Evolutionary conservation across 2,888 invertebrate genomes (phyloP).

Genomic region (Dryobota labecula): DNA sequence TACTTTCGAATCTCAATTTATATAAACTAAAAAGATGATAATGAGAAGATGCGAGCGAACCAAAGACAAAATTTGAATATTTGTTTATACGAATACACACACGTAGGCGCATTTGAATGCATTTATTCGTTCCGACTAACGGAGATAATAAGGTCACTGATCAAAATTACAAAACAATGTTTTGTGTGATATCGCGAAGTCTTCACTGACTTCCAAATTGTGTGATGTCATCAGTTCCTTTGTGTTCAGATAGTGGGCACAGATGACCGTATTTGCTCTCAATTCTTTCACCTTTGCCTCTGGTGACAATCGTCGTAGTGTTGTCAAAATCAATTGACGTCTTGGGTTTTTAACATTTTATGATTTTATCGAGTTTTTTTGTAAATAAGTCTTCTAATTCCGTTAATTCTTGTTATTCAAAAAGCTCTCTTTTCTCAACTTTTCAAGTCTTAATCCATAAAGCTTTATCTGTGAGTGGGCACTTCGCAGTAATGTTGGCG

Average conservation of each 20-base stretch:
- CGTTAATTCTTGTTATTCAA: conserved; percentile 4
- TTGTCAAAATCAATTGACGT: conserved; percentile 44
- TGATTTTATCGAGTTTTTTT: background rate
- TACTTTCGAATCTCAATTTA: background rate
- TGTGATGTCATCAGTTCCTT: conserved; percentile 83
- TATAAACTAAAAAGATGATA: background rate
- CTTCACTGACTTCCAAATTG: conserved; percentile 71
- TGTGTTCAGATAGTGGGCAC: conserved; percentile 77
- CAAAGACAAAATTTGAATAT: conserved; percentile 35
- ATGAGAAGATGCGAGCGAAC: background rate
- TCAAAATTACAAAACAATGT: conserved; percentile 76
- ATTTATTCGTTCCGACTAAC: conserved; percentile 61
- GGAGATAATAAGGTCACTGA: conserved; percentile 71
- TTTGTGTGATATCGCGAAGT: conserved; percentile 69
- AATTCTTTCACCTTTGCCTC: conserved; percentile 72
- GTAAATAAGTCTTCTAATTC: conserved; percentile 24
- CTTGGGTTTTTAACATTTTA: conserved; percentile 18
- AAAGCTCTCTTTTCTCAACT: conserved; percentile 6
- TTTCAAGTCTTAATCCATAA: conserved; percentile 9
- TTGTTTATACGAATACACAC: conserved; percentile 32
- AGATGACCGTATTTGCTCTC: conserved; percentile 76
- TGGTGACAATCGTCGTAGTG: conserved; percentile 56
- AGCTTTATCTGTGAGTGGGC: conserved; percentile 51
- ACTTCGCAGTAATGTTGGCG: conserved; percentile 42
- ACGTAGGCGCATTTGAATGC: conserved; percentile 60